Evolutionary conservation across 2,888 invertebrate species (phyloP).

Genomic region (Petrolisthes cinctipes): DNA sequence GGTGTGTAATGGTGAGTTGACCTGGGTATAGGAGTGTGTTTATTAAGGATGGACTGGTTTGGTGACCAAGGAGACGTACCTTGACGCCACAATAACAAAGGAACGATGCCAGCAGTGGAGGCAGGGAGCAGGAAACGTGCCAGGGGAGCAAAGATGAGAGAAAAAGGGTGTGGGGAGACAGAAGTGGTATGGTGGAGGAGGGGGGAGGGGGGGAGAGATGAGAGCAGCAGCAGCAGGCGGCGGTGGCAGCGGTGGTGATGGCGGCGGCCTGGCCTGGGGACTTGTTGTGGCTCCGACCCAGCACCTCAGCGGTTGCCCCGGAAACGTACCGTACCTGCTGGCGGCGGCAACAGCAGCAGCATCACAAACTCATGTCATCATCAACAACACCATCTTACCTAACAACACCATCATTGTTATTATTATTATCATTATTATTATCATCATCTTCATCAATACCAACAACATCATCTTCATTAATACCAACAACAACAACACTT

Average conservation of each 20-base stretch:
- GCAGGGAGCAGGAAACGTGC: too few species aligned
- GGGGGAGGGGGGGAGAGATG: not conserved
- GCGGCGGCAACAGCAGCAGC: conserved; percentile 1
- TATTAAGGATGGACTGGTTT: too few species aligned
- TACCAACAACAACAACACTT: too few species aligned
- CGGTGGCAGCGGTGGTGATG: not conserved
- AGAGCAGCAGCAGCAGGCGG: not conserved
- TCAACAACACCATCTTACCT: too few species aligned
- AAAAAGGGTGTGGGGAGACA: not conserved
- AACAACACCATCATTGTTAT: too few species aligned
- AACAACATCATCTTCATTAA: too few species aligned
- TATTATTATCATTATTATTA: too few species aligned
- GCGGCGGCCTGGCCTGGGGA: not conserved
- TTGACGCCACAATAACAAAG: conserved; percentile 8
- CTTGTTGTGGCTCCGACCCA: conserved; percentile 27
- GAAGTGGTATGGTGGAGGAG: not conserved
- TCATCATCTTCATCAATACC: too few species aligned
- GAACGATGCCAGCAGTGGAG: not conserved
- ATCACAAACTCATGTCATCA: too few species aligned
- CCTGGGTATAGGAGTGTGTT: not conserved
- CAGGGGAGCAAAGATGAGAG: too few species aligned
- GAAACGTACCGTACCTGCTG: conserved; percentile 54
- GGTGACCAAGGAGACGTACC: not conserved
- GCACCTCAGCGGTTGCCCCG: conserved; percentile 38
- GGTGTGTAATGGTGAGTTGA: not conserved